A percentile compares a stretch with the other conserved stretches of the same genome.
phyloP scores from a whole-genome alignment of 2,113 vertebrate genomes.

The Menidia beryllina region DNA sequence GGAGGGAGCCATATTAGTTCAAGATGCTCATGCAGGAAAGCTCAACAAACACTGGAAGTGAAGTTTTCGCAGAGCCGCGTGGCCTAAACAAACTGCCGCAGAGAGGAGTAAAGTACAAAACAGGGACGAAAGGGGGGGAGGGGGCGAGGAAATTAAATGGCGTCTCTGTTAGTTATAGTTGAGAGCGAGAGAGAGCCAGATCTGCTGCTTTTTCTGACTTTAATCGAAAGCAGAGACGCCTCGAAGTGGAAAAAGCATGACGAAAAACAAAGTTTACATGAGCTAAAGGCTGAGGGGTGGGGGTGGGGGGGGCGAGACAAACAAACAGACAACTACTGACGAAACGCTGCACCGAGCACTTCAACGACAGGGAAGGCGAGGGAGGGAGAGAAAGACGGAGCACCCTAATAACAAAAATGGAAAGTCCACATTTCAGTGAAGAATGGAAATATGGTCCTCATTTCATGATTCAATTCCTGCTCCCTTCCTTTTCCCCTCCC shows the following conservation, averaged over 20 bases:
- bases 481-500: constrained; percentile 59
- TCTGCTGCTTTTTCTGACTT: constrained; percentile 62
- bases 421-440: constrained; percentile 72
- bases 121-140: neutral
- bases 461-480: constrained; percentile 82
- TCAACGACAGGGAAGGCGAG: constrained; percentile 2
- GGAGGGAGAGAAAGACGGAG: constrained; percentile 26
- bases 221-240: constrained; percentile 77
- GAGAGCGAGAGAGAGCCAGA: constrained; percentile 25
- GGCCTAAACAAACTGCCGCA: constrained; percentile 74
- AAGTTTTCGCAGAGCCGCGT: constrained; percentile 72
- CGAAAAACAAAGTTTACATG: constrained; percentile 73
- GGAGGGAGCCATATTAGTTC: constrained; percentile 64
- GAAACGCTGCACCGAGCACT: constrained; percentile 65
- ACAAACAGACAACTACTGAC: constrained; percentile 76
- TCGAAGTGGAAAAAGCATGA: constrained; percentile 71
- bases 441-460: constrained; percentile 82
- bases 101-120: constrained; percentile 29
- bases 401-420: constrained; percentile 64
- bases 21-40: constrained; percentile 72
- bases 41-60: constrained; percentile 70
- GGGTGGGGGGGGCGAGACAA: constrained; percentile 40
- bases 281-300: constrained; percentile 51
- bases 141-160: constrained; percentile 40
- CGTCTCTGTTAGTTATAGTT: constrained; percentile 54